These are phyloP conservation scores for Falco novaeseelandiae DNA, from an alignment of 2,797 vertebrate species.

Conservation along the genomic window DNA sequence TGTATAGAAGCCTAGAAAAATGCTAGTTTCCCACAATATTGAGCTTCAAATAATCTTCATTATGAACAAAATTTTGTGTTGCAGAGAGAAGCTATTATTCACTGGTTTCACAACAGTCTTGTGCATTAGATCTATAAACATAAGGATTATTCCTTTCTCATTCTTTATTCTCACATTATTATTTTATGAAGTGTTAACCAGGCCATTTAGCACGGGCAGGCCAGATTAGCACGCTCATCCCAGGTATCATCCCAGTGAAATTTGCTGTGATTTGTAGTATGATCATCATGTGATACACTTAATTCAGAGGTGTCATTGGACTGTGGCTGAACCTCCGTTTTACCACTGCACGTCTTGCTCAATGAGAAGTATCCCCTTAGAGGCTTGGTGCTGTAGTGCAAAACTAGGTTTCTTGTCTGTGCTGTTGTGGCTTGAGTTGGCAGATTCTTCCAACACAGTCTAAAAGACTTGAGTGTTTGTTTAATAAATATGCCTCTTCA, in stretches of 20 bases:
- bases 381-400: neutral
- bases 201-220: neutral
- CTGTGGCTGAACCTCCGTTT: neutral
- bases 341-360: neutral
- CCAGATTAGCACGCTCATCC: neutral
- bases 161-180: neutral
- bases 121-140: neutral
- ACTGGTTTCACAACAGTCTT: neutral
- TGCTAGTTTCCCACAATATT: rapidly evolving
- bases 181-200: neutral
- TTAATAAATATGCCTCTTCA: neutral
- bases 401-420: neutral
- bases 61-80: neutral
- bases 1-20: neutral
- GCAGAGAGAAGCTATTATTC: neutral
- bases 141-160: neutral
- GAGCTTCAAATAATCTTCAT: neutral
- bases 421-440: rapidly evolving
- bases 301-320: neutral
- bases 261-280: neutral
- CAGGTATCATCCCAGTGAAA: neutral
- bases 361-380: rapidly evolving
- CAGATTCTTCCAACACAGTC: neutral
- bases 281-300: neutral
- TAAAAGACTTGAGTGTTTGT: neutral